Evolutionary conservation across 2,888 invertebrate species (phyloP), one percentile per base, ranked within the genome.

Genomic region (Microctonus hyperodae): DNA sequence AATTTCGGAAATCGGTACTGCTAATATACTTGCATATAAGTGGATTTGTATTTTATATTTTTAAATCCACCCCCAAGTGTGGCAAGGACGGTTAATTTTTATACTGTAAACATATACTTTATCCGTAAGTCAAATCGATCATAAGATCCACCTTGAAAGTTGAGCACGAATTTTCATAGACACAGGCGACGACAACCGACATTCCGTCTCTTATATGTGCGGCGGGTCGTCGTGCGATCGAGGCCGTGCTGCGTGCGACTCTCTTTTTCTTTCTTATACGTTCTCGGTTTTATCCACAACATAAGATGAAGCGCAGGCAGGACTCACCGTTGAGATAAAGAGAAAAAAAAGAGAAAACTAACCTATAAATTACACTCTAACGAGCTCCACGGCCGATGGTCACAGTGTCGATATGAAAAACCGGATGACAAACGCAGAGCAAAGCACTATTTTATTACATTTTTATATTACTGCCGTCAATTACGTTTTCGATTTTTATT

Each of bases 341-440:
- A n/a, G 25, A 23, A 28, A 23, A 53, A 53, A 53, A 16, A 53
- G 9, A 25, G 25, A n/a, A 10, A 23, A 51, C 5, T 51, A 51
- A 57, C 20, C 44, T 37, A 59, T 59, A 59, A 59, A 59, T 59
- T 59, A 59, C 40, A 59, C 40, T 25, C 59, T 59, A 59, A 59
- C 59, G 44, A 59, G 59, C 59, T 25, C 10, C 22, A 22, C 35
- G 57, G n/a, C 37, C 37, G 37, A 37, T 37, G 40, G 28, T 25
- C 44, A 59, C 37, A 37, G 37, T 37, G 37, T 37, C 37, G 37
- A 37, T 37, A 59, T 59, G 59, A 59, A 59, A 59, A 59, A 40
- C 59, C 40, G 28, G 44, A 57, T 35, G 33, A 57, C 57, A 16
- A 9, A 59, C 28, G 11, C 22, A 35, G 20, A 35, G 1, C n/a